Conservation (phyloP, 2,888 invertebrate species). For the Laothoe populi region DNA sequence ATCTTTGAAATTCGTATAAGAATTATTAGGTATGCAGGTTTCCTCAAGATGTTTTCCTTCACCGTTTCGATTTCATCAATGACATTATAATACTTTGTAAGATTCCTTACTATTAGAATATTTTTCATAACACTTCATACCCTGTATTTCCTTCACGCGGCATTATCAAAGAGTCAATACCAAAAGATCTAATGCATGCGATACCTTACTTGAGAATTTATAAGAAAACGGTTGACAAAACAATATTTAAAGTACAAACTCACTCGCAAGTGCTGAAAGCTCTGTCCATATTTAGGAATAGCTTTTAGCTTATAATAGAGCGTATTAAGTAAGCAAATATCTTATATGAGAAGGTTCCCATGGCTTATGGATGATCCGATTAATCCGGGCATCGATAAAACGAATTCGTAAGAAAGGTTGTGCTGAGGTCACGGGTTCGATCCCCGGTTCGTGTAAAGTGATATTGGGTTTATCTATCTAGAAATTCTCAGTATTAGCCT, state of each 20-base stretch:
- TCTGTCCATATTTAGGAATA: not conserved
- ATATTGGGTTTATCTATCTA: too few relatives aligned
- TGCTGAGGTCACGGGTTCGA: too few relatives aligned
- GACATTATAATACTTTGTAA: too few relatives aligned
- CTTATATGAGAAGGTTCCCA: not conserved
- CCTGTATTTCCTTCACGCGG: not conserved
- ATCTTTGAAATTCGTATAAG: too few relatives aligned
- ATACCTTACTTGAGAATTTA: not conserved
- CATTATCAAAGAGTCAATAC: slow-evolving; percentile 7
- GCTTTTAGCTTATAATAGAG: slow-evolving; percentile 7
- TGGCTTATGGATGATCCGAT: not conserved
- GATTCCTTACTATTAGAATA: not conserved
- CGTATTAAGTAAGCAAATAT: not conserved
- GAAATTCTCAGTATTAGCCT: too few relatives aligned
- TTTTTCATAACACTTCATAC: not conserved
- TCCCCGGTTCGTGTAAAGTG: too few relatives aligned
- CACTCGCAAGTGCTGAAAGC: not conserved
- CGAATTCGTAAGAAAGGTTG: too few relatives aligned
- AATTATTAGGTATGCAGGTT: too few relatives aligned
- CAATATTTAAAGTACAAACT: not conserved
- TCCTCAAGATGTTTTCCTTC: too few relatives aligned
- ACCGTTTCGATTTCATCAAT: too few relatives aligned
- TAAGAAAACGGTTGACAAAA: slow-evolving; percentile 3
- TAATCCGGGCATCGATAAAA: too few relatives aligned
- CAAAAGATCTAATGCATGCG: not conserved